Conservation (phyloP, 2,888 invertebrate species). For the Cataglyphis cursor region DNA sequence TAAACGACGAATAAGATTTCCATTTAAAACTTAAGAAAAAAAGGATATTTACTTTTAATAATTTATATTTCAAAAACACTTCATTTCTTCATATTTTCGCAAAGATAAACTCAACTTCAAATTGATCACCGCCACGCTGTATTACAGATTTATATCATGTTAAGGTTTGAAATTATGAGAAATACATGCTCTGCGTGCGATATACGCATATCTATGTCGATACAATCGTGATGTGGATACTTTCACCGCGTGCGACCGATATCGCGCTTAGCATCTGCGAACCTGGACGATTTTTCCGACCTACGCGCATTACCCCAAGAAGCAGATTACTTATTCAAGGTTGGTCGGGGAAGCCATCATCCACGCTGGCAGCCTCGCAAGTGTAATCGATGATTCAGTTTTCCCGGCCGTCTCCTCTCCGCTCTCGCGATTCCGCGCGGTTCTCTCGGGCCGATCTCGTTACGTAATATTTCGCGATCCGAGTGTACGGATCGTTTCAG, state of each 20-base stretch:
- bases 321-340: constrained; percentile 75
- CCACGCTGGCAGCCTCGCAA: constrained; percentile 74
- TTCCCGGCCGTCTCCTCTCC: constrained; percentile 45
- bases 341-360: constrained; percentile 73
- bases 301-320: constrained; percentile 17
- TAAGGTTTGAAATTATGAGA: not conserved
- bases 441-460: constrained; percentile 57
- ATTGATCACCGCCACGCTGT: not conserved
- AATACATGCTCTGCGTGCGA: no score
- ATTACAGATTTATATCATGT: not conserved
- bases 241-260: constrained; percentile 46
- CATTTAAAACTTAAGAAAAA: not conserved
- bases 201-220: not conserved
- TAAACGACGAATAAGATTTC: not conserved
- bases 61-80: not conserved
- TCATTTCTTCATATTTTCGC: not conserved
- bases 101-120: not conserved
- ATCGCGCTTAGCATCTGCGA: constrained; percentile 9
- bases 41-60: not conserved
- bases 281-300: not conserved
- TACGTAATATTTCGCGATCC: constrained; percentile 62
- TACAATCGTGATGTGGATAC: not conserved
- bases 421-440: constrained; percentile 44
- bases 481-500: constrained; percentile 52
- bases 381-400: constrained; percentile 79